Evolutionary conservation across 2,888 invertebrate species (phyloP).

Genomic region (Cetonia aurata): DNA sequence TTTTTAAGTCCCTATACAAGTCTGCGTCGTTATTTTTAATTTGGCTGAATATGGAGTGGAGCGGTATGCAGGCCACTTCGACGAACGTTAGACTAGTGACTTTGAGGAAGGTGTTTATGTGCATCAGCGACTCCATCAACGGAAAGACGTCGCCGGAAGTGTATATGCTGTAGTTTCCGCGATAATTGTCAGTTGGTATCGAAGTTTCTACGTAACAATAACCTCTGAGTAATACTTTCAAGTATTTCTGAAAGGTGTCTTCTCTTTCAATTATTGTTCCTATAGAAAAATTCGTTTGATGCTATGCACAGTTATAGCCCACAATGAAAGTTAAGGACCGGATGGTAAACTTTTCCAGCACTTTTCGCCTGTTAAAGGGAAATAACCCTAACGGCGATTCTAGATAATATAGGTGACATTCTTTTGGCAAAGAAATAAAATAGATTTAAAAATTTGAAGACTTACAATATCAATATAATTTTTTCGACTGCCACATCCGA

Average conservation of each 20-base stretch:
- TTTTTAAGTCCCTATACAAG: conserved; percentile 28
- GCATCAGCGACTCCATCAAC: conserved; percentile 26
- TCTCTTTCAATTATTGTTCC: conserved; percentile 35
- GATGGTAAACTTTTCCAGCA: no score
- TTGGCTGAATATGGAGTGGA: conserved; percentile 10
- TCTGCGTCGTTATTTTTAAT: conserved; percentile 31
- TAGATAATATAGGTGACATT: no score
- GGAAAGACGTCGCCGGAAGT: conserved; percentile 40
- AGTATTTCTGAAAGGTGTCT: conserved; percentile 18
- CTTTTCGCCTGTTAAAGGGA: no score
- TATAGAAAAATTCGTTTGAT: not conserved
- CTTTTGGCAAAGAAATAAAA: no score
- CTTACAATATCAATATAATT: no score
- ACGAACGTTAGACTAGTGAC: conserved; percentile 38
- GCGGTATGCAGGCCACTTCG: conserved; percentile 38
- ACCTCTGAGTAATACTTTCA: conserved; percentile 40
- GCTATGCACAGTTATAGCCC: no score
- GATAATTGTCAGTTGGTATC: conserved; percentile 45
- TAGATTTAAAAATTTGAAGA: no score
- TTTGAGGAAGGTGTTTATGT: conserved; percentile 34
- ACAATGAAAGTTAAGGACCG: no score
- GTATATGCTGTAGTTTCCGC: conserved; percentile 24
- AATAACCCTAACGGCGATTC: no score
- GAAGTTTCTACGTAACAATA: conserved; percentile 39
- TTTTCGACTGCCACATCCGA: no score